phyloP scores from a whole-genome alignment of 2,113 vertebrate genomes.

The Mormyrus iriodes region DNA sequence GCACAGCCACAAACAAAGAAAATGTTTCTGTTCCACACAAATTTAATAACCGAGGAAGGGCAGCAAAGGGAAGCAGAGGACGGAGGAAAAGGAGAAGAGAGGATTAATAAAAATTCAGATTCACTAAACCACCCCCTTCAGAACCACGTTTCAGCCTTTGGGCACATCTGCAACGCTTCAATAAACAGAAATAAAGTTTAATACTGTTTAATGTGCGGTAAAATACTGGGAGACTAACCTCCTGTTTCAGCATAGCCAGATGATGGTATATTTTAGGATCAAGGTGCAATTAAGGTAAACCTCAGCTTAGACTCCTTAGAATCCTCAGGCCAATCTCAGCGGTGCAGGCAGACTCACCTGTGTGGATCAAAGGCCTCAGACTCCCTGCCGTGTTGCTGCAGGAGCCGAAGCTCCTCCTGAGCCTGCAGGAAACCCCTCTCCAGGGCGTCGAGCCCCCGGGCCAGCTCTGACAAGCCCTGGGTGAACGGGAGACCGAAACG shows the following conservation, averaged over 20 bases:
- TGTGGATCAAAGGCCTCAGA: slow-evolving; percentile 58
- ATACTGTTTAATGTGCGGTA: not conserved
- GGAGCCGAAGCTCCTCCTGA: slow-evolving; percentile 48
- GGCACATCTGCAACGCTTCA: not conserved
- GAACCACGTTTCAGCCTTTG: not conserved
- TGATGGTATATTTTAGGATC: not conserved
- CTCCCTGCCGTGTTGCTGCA: slow-evolving; percentile 38
- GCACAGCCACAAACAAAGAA: not conserved
- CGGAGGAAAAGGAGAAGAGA: not conserved
- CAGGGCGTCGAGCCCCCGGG: slow-evolving; percentile 57
- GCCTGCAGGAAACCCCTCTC: slow-evolving; percentile 70
- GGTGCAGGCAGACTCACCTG: slow-evolving; percentile 53
- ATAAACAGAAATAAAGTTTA: not conserved
- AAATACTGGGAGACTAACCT: not conserved
- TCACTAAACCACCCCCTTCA: not conserved
- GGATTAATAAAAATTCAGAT: not conserved
- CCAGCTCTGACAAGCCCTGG: slow-evolving; percentile 64
- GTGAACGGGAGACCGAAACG: not conserved
- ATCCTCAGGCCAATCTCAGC: not conserved
- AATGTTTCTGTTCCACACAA: not conserved
- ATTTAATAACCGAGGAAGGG: not conserved
- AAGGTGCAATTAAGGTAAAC: not conserved
- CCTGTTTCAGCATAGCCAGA: not conserved
- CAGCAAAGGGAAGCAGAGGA: not conserved
- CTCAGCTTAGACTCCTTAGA: not conserved